phyloP scores from a whole-genome alignment of 2,888 invertebrate genomes.

The Hypsopygia costalis region DNA sequence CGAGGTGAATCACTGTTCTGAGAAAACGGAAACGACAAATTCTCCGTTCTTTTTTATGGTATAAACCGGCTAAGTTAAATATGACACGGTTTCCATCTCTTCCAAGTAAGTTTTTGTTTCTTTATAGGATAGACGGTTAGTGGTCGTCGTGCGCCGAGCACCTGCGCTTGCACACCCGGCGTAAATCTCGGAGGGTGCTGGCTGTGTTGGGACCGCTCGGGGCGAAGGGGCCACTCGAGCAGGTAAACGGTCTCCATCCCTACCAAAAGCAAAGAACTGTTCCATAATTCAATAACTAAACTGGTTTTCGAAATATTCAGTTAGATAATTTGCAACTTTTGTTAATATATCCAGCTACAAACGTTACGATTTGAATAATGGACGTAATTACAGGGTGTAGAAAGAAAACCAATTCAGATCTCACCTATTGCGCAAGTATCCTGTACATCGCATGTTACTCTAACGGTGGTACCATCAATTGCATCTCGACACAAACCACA shows the following conservation, averaged over 20 bases:
- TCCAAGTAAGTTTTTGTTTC: constrained; percentile 38
- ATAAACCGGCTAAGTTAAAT: constrained; percentile 47
- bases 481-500: constrained; percentile 52
- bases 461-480: constrained; percentile 22
- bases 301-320: constrained; percentile 33
- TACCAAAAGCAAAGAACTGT: constrained; percentile 29
- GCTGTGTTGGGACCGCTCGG: constrained; percentile 32
- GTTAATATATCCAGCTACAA: constrained; percentile 9
- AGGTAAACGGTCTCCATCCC: constrained; percentile 62
- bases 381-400: constrained; percentile 32
- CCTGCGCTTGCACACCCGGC: constrained; percentile 71
- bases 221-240: constrained; percentile 40
- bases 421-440: constrained; percentile 35
- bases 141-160: constrained; percentile 59
- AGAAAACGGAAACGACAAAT: constrained; percentile 77
- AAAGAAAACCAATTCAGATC: constrained; percentile 26
- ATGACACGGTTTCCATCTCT: constrained; percentile 42
- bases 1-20: constrained; percentile 72
- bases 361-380: constrained; percentile 27
- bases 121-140: constrained; percentile 58
- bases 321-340: constrained; percentile 12
- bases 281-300: constrained; percentile 32
- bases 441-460: constrained; percentile 31
- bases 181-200: constrained; percentile 70
- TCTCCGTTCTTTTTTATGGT: constrained; percentile 62